Percentiles rank a stretch among this genome's conserved stretches.
Conservation (phyloP, 2,888 invertebrate genomes). For the Nomada ruficornis region DNA sequence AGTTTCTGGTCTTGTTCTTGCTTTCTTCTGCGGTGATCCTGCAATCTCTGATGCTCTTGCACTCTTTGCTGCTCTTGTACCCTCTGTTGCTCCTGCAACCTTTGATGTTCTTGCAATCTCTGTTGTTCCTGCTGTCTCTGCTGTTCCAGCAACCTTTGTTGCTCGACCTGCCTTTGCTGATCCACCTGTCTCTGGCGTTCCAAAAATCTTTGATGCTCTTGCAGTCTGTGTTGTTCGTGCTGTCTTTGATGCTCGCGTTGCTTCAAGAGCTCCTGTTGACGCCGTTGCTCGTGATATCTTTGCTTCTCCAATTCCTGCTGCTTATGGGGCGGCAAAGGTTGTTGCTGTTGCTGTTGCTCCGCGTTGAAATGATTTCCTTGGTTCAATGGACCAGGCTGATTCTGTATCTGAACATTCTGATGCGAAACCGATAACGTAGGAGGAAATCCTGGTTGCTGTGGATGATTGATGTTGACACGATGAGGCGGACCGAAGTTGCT, state of each 20-base stretch:
- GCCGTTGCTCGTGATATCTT: slow-evolving; percentile 75
- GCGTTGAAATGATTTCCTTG: slow-evolving; percentile 64
- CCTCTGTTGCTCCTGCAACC: slow-evolving; percentile 74
- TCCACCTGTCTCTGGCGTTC: slow-evolving; percentile 73
- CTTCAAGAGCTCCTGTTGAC: slow-evolving; percentile 81
- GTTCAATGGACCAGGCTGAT: slow-evolving; percentile 63
- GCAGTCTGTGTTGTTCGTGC: slow-evolving; percentile 79
- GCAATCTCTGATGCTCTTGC: slow-evolving; percentile 74
- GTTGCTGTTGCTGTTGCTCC: slow-evolving; percentile 65
- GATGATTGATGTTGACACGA: slow-evolving; percentile 80
- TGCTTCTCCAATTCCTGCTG: slow-evolving; percentile 78
- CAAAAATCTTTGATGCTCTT: slow-evolving; percentile 75
- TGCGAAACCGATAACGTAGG: slow-evolving; percentile 76
- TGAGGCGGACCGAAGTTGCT: slow-evolving; percentile 83
- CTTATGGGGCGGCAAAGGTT: slow-evolving; percentile 60
- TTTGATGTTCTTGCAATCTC: slow-evolving; percentile 70
- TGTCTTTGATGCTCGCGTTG: slow-evolving; percentile 75
- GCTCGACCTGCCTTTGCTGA: slow-evolving; percentile 73
- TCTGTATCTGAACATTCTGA: slow-evolving; percentile 78
- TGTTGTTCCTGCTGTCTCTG: slow-evolving; percentile 79
- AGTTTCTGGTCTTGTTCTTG: slow-evolving; percentile 74
- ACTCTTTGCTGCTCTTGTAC: slow-evolving; percentile 74
- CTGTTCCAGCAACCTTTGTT: slow-evolving; percentile 75
- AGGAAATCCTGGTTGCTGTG: slow-evolving; percentile 77
- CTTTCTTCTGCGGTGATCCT: slow-evolving; percentile 77